These are phyloP conservation scores for Actias luna DNA, from an alignment of 2,888 invertebrate genomes.

Conservation along the genomic window DNA sequence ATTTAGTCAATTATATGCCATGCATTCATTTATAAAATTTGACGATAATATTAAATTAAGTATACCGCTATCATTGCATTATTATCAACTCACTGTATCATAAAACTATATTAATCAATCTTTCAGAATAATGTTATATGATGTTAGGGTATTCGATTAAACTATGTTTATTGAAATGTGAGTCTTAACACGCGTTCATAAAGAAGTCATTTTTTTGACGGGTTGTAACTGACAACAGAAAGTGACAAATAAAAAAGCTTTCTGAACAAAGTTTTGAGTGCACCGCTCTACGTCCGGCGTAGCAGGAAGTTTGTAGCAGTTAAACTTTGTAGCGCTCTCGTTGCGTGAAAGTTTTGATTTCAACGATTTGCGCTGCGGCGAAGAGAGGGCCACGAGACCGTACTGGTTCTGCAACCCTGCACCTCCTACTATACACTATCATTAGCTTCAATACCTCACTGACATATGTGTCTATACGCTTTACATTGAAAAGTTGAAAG, in stretches of 20 bases:
- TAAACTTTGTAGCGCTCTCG: constrained; percentile 81
- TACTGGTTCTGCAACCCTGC: constrained; percentile 70
- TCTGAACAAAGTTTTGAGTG: constrained; percentile 79
- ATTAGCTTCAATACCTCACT: constrained; percentile 26
- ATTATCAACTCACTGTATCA: not conserved
- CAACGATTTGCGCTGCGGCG: constrained; percentile 80
- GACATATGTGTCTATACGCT: constrained; percentile 17
- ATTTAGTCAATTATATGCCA: not conserved
- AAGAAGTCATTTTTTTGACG: constrained; percentile 61
- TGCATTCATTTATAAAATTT: not conserved
- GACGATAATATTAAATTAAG: not conserved
- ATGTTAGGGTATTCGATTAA: not conserved
- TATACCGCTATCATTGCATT: not conserved
- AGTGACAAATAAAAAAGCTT: constrained; percentile 80
- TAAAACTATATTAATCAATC: not conserved
- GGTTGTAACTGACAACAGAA: constrained; percentile 65
- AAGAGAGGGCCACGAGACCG: constrained; percentile 75
- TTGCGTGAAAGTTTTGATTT: constrained; percentile 82
- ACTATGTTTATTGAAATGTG: constrained; percentile 5
- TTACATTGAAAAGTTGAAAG: constrained; percentile 38
- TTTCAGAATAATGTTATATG: not conserved
- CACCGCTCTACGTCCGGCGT: constrained; percentile 74
- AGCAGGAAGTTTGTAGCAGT: constrained; percentile 82
- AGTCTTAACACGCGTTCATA: constrained; percentile 33
- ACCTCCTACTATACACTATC: constrained; percentile 38